Percentiles rank a stretch among this genome's conserved stretches.
These are phyloP conservation scores for Alexandromys oeconomus DNA, from an alignment of 2,797 vertebrate genomes.

Conservation along the genomic window DNA sequence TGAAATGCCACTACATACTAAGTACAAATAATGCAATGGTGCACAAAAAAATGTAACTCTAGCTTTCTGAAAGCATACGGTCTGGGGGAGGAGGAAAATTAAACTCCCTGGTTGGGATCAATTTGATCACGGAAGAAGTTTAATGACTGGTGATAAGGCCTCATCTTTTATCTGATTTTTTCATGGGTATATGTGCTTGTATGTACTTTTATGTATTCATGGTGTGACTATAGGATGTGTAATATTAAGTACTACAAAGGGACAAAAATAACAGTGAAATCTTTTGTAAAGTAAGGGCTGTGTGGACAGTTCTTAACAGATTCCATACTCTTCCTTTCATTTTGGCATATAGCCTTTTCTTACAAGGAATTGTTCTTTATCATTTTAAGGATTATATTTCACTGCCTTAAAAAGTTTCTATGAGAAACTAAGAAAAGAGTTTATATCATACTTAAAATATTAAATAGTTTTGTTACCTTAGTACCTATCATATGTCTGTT, in stretches of 20 bases:
- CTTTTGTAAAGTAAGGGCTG: background rate
- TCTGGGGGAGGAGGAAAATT: background rate
- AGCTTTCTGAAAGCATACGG: background rate
- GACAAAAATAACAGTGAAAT: conserved; percentile 8
- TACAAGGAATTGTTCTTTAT: background rate
- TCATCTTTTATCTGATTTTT: conserved; percentile 21
- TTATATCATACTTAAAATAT: background rate
- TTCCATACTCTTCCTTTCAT: background rate
- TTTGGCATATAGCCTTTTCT: background rate
- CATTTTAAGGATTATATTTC: conserved; percentile 17
- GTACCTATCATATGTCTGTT: conserved; percentile 35
- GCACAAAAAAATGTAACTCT: background rate
- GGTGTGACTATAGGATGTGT: background rate
- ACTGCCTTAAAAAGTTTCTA: background rate
- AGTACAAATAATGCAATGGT: background rate
- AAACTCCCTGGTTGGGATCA: background rate
- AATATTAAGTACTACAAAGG: background rate
- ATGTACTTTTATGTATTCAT: background rate
- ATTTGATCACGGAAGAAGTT: background rate
- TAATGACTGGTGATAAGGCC: background rate
- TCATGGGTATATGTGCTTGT: background rate
- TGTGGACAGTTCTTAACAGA: background rate
- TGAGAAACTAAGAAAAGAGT: background rate
- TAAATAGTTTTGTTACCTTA: conserved; percentile 7
- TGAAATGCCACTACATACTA: background rate